These are phyloP conservation scores for Andrena haemorrhoa DNA, from an alignment of 2,888 invertebrate genomes.

Conservation along the genomic window DNA sequence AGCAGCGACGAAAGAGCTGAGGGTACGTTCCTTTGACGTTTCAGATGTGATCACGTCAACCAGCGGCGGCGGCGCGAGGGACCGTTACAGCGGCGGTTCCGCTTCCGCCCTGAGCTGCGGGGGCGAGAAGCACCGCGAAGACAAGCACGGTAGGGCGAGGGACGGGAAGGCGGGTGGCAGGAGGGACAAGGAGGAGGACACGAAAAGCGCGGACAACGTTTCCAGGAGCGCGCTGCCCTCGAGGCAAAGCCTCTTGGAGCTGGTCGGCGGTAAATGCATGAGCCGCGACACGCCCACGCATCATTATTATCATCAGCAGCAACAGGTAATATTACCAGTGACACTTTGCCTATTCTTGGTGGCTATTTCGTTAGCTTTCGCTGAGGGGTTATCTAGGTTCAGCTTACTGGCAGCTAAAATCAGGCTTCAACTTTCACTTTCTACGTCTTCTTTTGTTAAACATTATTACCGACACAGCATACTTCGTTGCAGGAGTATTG, in stretches of 20 bases:
- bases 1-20: not conserved
- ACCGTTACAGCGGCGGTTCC: slow-evolving; percentile 79
- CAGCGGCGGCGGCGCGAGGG: slow-evolving; percentile 70
- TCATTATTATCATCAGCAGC: slow-evolving; percentile 83
- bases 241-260: slow-evolving; percentile 82
- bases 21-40: slow-evolving; percentile 38
- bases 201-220: slow-evolving; percentile 82
- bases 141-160: slow-evolving; percentile 49
- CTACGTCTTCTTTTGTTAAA: too few species aligned
- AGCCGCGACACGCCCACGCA: slow-evolving; percentile 82
- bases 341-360: not conserved
- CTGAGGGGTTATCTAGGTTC: too few species aligned
- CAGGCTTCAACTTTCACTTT: too few species aligned
- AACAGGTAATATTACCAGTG: slow-evolving; percentile 75
- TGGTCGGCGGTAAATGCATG: slow-evolving; percentile 83
- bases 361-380: not conserved
- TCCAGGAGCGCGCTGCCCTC: slow-evolving; percentile 80
- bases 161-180: slow-evolving; percentile 51
- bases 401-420: too few species aligned
- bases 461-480: too few species aligned
- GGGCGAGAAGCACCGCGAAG: slow-evolving; percentile 75
- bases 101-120: slow-evolving; percentile 77
- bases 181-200: slow-evolving; percentile 77
- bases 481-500: too few species aligned
- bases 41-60: slow-evolving; percentile 67